A percentile compares a stretch with the other conserved stretches of the same genome.
Conservation (phyloP, 2,113 vertebrate species). For the Plectropomus leopardus region DNA sequence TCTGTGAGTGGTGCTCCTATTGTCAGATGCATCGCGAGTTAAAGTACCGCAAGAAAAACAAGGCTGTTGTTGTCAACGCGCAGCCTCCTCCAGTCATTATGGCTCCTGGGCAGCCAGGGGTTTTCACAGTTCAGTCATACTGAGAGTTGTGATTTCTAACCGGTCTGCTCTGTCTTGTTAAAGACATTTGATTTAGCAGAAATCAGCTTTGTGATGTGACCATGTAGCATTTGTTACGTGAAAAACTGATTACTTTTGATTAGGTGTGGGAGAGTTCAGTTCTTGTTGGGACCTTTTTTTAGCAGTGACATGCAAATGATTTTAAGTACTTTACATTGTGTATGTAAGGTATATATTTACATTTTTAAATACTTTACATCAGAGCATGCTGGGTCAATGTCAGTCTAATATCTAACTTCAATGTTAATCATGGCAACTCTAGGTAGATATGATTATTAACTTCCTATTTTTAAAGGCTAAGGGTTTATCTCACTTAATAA, state of each 20-base stretch:
- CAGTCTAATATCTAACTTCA: no score
- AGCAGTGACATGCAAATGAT: no score
- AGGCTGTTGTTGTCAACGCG: conserved; percentile 12
- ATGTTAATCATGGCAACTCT: background rate
- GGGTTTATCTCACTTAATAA: background rate
- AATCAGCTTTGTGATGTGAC: background rate
- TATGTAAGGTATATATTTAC: no score
- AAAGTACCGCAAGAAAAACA: conserved; percentile 17
- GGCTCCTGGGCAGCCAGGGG: background rate
- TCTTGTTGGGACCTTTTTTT: background rate
- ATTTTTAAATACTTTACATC: no score
- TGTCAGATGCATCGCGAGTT: conserved; percentile 72
- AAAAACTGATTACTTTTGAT: background rate
- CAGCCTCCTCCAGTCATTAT: conserved; percentile 17
- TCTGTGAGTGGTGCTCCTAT: conserved; percentile 63
- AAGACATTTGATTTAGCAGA: background rate
- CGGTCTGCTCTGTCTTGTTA: background rate
- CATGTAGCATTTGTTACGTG: background rate
- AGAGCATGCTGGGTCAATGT: background rate
- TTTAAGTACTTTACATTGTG: no score
- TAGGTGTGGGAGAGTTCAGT: background rate
- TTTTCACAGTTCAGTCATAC: background rate
- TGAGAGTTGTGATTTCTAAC: background rate
- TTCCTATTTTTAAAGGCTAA: background rate
- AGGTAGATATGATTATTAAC: background rate